Evolutionary conservation across 1,140 invertebrate genomes (phyloP).

Genomic region (Planococcus citri): DNA sequence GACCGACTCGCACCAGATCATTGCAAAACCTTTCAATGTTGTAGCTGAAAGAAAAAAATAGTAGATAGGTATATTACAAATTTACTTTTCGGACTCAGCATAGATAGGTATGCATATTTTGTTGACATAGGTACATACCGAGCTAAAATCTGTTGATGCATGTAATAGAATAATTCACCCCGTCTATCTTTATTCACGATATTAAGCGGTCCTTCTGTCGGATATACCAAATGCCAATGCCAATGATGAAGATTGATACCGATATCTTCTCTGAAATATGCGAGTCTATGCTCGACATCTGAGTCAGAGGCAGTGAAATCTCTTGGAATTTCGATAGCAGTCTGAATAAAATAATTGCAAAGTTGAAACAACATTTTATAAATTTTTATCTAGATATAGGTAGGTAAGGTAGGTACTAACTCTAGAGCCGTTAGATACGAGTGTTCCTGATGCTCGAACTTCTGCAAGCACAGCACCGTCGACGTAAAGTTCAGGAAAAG

Average conservation of each 20-base stretch:
- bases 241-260: slow-evolving; percentile 67
- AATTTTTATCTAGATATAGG: too few relatives aligned
- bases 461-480: slow-evolving; percentile 53
- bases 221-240: slow-evolving; percentile 47
- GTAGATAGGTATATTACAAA: not conserved
- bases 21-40: slow-evolving; percentile 55
- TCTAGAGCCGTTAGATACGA: slow-evolving; percentile 47
- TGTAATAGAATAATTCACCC: slow-evolving; percentile 65
- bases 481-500: slow-evolving; percentile 66
- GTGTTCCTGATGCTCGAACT: slow-evolving; percentile 51
- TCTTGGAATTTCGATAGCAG: slow-evolving; percentile 50
- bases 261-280: slow-evolving; percentile 59
- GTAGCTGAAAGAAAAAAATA: slow-evolving; percentile 46
- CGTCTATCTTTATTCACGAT: slow-evolving; percentile 54
- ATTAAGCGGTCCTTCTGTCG: slow-evolving; percentile 31
- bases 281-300: slow-evolving; percentile 56
- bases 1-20: slow-evolving; percentile 41
- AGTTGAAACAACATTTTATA: too few relatives aligned
- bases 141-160: slow-evolving; percentile 59
- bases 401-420: slow-evolving; percentile 38
- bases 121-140: too few relatives aligned
- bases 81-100: too few relatives aligned
- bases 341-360: too few relatives aligned
- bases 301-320: slow-evolving; percentile 59
- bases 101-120: too few relatives aligned